These are phyloP conservation scores for Trachops cirrhosus DNA, from an alignment of 2,797 vertebrate species.

Conservation along the genomic window DNA sequence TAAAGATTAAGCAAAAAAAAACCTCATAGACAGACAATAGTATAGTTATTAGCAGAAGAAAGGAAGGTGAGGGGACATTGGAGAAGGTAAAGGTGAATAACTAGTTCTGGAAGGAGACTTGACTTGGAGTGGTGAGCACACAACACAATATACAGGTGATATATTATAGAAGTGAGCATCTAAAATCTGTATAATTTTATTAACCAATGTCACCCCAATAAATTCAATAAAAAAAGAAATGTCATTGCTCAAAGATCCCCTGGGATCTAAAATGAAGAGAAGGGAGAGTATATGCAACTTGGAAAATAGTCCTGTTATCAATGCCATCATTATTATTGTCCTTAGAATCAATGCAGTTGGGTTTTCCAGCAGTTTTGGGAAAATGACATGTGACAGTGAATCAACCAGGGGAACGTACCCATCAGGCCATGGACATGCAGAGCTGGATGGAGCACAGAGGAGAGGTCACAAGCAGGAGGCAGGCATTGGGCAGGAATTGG, in stretches of 20 bases:
- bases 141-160: background rate
- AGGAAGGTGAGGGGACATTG: background rate
- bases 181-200: background rate
- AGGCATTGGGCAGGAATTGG: rapidly evolving
- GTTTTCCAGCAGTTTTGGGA: background rate
- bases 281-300: no score
- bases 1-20: background rate
- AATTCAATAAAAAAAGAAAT: background rate
- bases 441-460: background rate
- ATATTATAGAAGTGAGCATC: background rate
- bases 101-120: background rate
- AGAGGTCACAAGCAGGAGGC: rapidly evolving
- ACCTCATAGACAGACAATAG: background rate
- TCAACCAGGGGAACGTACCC: rapidly evolving
- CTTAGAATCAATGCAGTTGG: background rate
- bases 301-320: background rate
- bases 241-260: background rate
- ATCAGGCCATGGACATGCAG: rapidly evolving
- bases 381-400: background rate
- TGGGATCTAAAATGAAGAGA: background rate
- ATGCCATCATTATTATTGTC: background rate
- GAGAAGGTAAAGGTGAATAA: background rate
- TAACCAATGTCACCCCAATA: background rate
- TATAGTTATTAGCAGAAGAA: background rate
- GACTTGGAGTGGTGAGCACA: background rate